Base-by-base conservation (phyloP, 2,888 invertebrate species). In the Nomada ferruginata region DNA sequence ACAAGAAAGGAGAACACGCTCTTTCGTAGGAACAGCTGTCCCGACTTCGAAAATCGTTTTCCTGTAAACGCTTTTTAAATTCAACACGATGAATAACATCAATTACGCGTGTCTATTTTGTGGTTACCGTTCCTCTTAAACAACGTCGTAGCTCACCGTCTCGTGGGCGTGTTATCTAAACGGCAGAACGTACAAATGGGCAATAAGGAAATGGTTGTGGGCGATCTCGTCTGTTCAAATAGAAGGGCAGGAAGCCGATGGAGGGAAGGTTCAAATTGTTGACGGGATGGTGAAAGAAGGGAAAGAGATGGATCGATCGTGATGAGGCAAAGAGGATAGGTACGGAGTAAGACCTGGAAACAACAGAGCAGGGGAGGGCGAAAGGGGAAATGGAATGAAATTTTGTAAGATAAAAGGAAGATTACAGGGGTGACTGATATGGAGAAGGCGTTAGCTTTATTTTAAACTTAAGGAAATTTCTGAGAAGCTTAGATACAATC, bases 31-130 rank as follows among this genome's bases (percentile, higher is more conserved):
- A 18, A 26, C 59, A 52, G 69, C 60, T 76, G 70, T 42, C 52
- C 70, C 75, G 70, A 52, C 70, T 13, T 18, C 26, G 61, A 70
- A 61, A 76, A 76, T 71, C 71, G 57, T 55, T 71, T 71, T 63
- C 71, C 42, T 50, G 47, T 72, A 72, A 76, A 76, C 72, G 72
- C 13, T 72, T 64, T 47, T 72, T 76, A 63, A 76, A 71, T 71
- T 63, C 26, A 42, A 23, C 63, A 36, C 9, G 2, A 13, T 1
- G 13, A 7, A 11, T 18, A 63, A 47, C 29, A 57, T 5, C 64
- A 4, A 26, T 18, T 20, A 13, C 55, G 7, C n/a, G 5, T n/a
- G 55, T 10, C 47, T 15, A 15, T 69, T 61, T n/a, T 29, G 44
- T 44, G 59, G 44, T 15, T 61, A 18, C 29, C 55, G 29, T 50